These are phyloP conservation scores for Tetheella fluctuosa DNA, from an alignment of 2,888 invertebrate species.

Conservation along the genomic window DNA sequence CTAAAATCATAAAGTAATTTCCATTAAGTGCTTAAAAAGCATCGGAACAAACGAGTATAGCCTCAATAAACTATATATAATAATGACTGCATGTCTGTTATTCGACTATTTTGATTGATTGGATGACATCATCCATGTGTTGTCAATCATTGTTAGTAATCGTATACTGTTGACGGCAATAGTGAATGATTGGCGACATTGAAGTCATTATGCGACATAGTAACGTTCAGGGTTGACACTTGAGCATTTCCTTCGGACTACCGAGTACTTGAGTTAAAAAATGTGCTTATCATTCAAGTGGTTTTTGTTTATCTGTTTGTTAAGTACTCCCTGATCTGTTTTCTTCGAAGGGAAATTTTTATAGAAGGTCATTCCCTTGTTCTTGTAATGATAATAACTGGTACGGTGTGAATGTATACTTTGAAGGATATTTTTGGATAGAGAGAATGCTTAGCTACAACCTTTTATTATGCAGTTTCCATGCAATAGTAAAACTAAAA, in stretches of 20 bases:
- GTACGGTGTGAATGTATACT: too few species aligned
- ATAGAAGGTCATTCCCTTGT: too few species aligned
- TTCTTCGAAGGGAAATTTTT: too few species aligned
- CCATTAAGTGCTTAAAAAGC: background rate
- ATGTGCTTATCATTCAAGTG: background rate
- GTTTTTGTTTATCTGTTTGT: background rate
- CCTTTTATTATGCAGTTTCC: too few species aligned
- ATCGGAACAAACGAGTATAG: background rate
- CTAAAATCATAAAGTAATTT: background rate
- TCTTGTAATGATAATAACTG: too few species aligned
- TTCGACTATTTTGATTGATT: slow-evolving; percentile 3
- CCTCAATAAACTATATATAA: background rate
- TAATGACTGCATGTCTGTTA: slow-evolving; percentile 5
- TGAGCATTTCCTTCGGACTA: background rate
- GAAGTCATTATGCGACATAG: slow-evolving; percentile 2
- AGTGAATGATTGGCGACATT: slow-evolving; percentile 5
- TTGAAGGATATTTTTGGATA: too few species aligned
- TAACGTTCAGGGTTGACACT: background rate
- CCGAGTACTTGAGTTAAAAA: background rate
- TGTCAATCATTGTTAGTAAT: slow-evolving; percentile 7
- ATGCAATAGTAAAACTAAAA: too few species aligned
- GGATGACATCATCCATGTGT: slow-evolving; percentile 7
- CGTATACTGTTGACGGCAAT: background rate
- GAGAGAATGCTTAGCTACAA: too few species aligned
- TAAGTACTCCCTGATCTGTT: background rate